Evolutionary conservation across 2,888 invertebrate species (phyloP), one percentile per base, ranked within the genome.

Genomic region (Hyles lineata): DNA sequence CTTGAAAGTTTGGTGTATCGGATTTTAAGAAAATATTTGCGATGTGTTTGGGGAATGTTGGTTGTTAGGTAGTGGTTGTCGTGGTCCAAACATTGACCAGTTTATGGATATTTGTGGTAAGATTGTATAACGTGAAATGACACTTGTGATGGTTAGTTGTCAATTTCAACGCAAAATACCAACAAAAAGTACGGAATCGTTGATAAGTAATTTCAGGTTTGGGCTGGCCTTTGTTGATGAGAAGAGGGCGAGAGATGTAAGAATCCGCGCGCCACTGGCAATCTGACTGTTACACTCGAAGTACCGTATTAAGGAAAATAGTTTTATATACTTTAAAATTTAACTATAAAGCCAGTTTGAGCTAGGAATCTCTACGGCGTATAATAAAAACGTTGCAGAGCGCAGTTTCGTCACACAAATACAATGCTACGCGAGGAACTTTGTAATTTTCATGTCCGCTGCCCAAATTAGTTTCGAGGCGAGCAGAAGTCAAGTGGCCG

Each of bases 391-490:
- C 70, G 71, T n/a, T 58, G 35, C 72, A 70, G 69, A 60, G 7
- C 7, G 72, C 52, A 61, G 17, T 50, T 43, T 73, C 69, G 70
- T 70, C 43, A 69, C 58, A 50, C 69, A 70, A 61, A 73, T 70
- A 25, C 55, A 52, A 50, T 70, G 32, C 25, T 52, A 43, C 60
- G 43, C 32, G 55, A 72, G 21, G 23, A 79, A 88, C 87, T 87
- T 89, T 86, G 90, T 88, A 84, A 85, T 85, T 83, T 86, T 84
- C 81, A 85, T 87, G 80, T 83, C 83, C 82, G 79, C 77, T 79
- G 82, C 80, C 82, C 81, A 89, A 90, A 89, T 91, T 89, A 90
- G 87, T 86, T 87, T 84, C 78, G 75, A 78, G 81, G 78, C 78
- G 79, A 78, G 77, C 78, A 82, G 80, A 85, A 83, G 82, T 83